Base-by-base conservation (phyloP, 2,113 vertebrate species). In the Cyanistes caeruleus region DNA sequence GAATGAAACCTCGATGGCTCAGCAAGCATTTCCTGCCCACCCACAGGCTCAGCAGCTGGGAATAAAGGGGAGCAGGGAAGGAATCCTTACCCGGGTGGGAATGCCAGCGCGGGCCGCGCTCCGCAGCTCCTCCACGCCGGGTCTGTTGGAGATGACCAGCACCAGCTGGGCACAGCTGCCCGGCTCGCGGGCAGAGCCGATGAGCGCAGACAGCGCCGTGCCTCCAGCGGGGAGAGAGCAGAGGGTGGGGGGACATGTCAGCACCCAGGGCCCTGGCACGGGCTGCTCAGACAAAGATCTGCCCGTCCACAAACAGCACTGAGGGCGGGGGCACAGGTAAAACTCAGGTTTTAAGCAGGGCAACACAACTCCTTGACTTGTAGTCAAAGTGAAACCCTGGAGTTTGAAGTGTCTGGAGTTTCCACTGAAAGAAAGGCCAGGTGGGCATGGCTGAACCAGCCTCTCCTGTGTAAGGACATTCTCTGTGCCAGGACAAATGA, bases 101-200 rank as follows among this genome's bases (percentile, higher is more conserved):
- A 91, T 75, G 13, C 98, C 98, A 15, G 99, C 98, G 48, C 98
- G 97, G 2, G 98, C 97, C 5, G 99, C 98, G 48, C 98, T 98
- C 94, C 98, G 98, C 85, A 99, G 97, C 53, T 99, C 99, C 85
- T 97, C 97, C 23, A 98, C 98, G 0, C 98, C 98, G 1, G 98
- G 96, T 41, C 98, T 97, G 97, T 98, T 99, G 90, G 99, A 99
- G 96, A 99, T 98, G 67, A 99, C 98, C 76, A 99, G 97, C 24
- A 98, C 98, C 5, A 99, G 97, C 94, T 98, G 97, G 5, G 98
- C 98, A 4, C 96, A 97, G 95, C 98, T 99, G 58, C 97, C 98
- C 0, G 98, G 97, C 67, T 98, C 98, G 93, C 95, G 98, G 44
- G 98, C 95, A 22, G 97, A 98, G 41, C 97, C 93, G 19, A 99